Conservation (phyloP, 1,140 invertebrate genomes). For the Eumaeus atala region DNA sequence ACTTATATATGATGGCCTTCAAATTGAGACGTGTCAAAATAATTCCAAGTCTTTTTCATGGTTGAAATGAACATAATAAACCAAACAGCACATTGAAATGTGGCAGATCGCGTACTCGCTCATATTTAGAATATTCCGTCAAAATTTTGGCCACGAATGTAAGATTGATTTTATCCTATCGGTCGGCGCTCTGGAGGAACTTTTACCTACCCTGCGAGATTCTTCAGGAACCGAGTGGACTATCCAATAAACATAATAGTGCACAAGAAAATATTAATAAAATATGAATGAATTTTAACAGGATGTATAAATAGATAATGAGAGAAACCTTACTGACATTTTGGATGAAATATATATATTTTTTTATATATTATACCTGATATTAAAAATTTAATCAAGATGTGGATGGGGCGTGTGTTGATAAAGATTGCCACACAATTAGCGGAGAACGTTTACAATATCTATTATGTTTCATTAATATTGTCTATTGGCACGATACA, state of each 20-base stretch:
- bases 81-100: slow-evolving; percentile 40
- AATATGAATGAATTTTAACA: too few species aligned
- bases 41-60: slow-evolving; percentile 24
- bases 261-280: too few species aligned
- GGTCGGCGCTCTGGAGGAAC: slow-evolving; percentile 47
- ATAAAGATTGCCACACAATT: slow-evolving; percentile 51
- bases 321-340: too few species aligned
- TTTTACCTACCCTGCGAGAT: slow-evolving; percentile 35
- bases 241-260: too few species aligned
- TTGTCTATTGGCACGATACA: slow-evolving; percentile 49
- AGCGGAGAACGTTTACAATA: slow-evolving; percentile 51
- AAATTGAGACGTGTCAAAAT: slow-evolving; percentile 29
- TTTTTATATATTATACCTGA: too few species aligned
- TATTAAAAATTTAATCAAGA: slow-evolving; percentile 28
- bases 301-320: too few species aligned
- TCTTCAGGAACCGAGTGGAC: slow-evolving; percentile 4
- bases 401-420: slow-evolving; percentile 62
- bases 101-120: slow-evolving; percentile 65
- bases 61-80: slow-evolving; percentile 14
- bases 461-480: slow-evolving; percentile 52
- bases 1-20: slow-evolving; percentile 15
- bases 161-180: slow-evolving; percentile 59
- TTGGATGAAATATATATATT: too few species aligned
- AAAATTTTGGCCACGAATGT: slow-evolving; percentile 54
- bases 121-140: slow-evolving; percentile 51